These are phyloP conservation scores for Passer montanus DNA, from an alignment of 2,113 vertebrate genomes.

Conservation along the genomic window DNA sequence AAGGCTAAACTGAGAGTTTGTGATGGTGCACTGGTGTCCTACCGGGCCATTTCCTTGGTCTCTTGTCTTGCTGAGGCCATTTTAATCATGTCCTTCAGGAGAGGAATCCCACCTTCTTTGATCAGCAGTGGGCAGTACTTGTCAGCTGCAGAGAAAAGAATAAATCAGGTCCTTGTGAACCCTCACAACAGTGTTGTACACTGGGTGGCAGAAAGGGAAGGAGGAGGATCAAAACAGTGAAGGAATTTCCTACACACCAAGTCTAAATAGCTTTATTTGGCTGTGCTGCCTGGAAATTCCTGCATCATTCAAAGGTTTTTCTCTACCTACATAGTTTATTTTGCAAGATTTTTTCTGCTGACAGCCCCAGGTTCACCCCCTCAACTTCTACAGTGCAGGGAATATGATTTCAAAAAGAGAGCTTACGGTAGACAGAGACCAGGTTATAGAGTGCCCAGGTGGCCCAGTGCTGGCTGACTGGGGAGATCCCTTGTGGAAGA, in stretches of 20 bases:
- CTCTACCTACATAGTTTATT: background rate
- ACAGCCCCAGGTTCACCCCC: background rate
- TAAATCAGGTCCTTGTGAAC: background rate
- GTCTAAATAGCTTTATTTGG: background rate
- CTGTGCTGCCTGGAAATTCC: background rate
- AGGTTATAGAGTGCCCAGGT: constrained; percentile 98
- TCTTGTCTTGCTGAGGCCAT: constrained; percentile 87
- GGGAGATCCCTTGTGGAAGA: constrained; percentile 91
- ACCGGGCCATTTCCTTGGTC: constrained; percentile 97
- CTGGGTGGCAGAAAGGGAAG: background rate
- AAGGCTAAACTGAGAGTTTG: background rate
- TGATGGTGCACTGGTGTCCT: constrained; percentile 2
- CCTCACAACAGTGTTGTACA: background rate
- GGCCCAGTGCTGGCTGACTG: constrained; percentile 98
- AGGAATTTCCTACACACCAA: background rate
- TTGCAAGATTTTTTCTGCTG: background rate
- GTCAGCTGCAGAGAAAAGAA: constrained; percentile 77
- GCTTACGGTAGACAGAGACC: constrained; percentile 98
- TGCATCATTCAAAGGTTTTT: background rate
- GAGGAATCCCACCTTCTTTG: constrained; percentile 90
- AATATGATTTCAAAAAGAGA: background rate
- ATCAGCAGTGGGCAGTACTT: constrained; percentile 97
- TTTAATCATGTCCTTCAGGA: constrained; percentile 86
- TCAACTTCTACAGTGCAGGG: background rate
- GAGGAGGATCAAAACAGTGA: background rate